These are phyloP conservation scores for Lathronympha strigana DNA, from an alignment of 2,888 invertebrate genomes.

Conservation along the genomic window DNA sequence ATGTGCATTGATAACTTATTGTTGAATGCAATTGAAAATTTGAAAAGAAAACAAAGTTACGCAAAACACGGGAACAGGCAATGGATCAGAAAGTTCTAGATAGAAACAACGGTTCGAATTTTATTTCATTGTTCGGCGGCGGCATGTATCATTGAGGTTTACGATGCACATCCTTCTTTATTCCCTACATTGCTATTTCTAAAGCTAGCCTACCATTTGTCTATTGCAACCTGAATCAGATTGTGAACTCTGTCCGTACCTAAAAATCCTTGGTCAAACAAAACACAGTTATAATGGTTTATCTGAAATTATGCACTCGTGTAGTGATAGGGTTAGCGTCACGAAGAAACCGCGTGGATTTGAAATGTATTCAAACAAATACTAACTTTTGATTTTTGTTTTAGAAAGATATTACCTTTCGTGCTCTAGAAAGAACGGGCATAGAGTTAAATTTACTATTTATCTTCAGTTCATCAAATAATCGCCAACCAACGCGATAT, in stretches of 20 bases:
- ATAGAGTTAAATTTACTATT: too few species aligned
- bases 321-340: neutral
- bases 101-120: slow-evolving; percentile 61
- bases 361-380: slow-evolving; percentile 59
- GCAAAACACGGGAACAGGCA: slow-evolving; percentile 50
- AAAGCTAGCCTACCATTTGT: neutral
- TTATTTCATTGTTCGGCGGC: slow-evolving; percentile 71
- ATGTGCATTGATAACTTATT: neutral
- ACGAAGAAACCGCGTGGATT: slow-evolving; percentile 49
- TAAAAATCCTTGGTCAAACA: neutral
- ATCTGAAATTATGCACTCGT: neutral
- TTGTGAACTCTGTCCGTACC: neutral
- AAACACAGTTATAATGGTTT: neutral
- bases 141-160: slow-evolving; percentile 73
- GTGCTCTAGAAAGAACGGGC: too few species aligned
- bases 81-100: slow-evolving; percentile 62
- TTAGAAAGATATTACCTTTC: slow-evolving; percentile 29
- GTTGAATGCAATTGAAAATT: neutral
- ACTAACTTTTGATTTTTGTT: slow-evolving; percentile 50
- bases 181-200: slow-evolving; percentile 52
- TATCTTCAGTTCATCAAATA: too few species aligned
- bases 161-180: slow-evolving; percentile 72
- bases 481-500: too few species aligned
- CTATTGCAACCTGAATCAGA: neutral
- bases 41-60: slow-evolving; percentile 25